These are phyloP conservation scores for Nowickia ferox DNA, from an alignment of 2,888 invertebrate genomes.

Conservation along the genomic window DNA sequence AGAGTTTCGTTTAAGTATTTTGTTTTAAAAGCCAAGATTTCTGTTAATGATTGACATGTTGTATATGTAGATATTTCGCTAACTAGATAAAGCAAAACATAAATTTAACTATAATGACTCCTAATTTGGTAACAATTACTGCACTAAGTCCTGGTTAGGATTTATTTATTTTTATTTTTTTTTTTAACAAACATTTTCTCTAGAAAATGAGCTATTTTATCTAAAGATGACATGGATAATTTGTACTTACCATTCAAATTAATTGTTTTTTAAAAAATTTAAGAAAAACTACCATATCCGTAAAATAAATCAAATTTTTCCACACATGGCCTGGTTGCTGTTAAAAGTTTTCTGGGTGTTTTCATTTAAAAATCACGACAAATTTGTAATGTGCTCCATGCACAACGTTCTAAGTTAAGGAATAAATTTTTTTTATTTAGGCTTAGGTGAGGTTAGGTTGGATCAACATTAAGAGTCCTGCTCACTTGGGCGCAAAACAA, in stretches of 20 bases:
- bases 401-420: too few relatives aligned
- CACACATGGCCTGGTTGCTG: too few relatives aligned
- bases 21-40: conserved; percentile 63
- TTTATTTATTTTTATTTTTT: conserved; percentile 2
- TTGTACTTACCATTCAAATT: neutral
- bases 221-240: neutral
- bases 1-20: conserved; percentile 57
- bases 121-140: conserved; percentile 56
- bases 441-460: too few relatives aligned
- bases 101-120: conserved; percentile 55
- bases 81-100: conserved; percentile 59
- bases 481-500: too few relatives aligned
- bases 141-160: conserved; percentile 15
- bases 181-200: conserved; percentile 1
- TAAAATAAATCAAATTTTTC: too few relatives aligned
- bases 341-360: too few relatives aligned
- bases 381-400: too few relatives aligned
- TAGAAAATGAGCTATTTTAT: conserved; percentile 7
- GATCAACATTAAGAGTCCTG: too few relatives aligned
- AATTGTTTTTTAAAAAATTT: neutral
- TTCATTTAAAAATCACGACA: too few relatives aligned
- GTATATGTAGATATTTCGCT: conserved; percentile 57
- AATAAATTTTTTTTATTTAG: too few relatives aligned
- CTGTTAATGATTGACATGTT: conserved; percentile 72
- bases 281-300: too few relatives aligned